These are phyloP conservation scores for Azorinus chamasolen DNA, from an alignment of 2,888 invertebrate genomes.

Conservation along the genomic window DNA sequence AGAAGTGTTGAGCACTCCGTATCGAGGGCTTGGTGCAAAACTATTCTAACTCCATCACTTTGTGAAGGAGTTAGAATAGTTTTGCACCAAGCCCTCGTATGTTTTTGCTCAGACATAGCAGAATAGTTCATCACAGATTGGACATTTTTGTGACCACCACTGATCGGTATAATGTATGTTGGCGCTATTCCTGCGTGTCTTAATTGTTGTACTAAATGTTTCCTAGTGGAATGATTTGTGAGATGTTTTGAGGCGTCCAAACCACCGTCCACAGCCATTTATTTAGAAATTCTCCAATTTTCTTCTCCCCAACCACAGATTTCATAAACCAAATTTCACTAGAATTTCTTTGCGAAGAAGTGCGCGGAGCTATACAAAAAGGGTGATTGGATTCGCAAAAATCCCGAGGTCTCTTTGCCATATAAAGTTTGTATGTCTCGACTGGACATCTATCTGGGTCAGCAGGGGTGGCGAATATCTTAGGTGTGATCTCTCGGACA, in stretches of 20 bases:
- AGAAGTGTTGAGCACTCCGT: constrained; percentile 34
- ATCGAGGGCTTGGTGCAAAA: too few relatives aligned
- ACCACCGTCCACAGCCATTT: too few relatives aligned
- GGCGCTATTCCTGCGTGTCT: constrained; percentile 34
- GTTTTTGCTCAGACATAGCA: constrained; percentile 44
- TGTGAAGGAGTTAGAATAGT: too few relatives aligned
- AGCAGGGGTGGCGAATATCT: constrained; percentile 2
- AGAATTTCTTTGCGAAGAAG: too few relatives aligned
- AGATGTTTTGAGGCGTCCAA: too few relatives aligned
- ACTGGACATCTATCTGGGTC: neutral
- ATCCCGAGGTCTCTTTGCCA: too few relatives aligned
- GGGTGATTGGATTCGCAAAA: too few relatives aligned
- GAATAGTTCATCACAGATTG: constrained; percentile 46
- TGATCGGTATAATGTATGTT: constrained; percentile 52
- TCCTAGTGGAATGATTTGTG: constrained; percentile 37
- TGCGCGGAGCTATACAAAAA: too few relatives aligned
- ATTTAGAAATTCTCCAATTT: neutral
- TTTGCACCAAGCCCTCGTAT: too few relatives aligned
- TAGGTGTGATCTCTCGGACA: constrained; percentile 1
- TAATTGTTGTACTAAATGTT: constrained; percentile 34
- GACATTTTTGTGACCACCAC: constrained; percentile 37
- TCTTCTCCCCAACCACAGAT: too few relatives aligned
- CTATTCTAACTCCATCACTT: too few relatives aligned
- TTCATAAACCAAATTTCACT: too few relatives aligned
- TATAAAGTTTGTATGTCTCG: constrained; percentile 1